Evolutionary conservation across 2,113 vertebrate genomes (phyloP).

Genomic region (Montifringilla adamsi): DNA sequence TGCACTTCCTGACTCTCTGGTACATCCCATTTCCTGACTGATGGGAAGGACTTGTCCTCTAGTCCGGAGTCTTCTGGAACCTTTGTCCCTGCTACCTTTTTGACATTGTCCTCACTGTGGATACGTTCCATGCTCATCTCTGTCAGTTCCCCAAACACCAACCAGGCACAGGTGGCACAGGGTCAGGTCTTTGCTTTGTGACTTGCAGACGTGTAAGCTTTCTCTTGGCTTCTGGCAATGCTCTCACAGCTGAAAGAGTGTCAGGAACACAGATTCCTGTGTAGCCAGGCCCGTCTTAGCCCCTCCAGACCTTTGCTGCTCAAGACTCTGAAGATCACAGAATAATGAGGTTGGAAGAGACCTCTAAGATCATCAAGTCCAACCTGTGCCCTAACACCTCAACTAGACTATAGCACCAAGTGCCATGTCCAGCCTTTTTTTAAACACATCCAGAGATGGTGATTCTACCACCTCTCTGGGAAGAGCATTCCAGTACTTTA

Average conservation of each 20-base stretch:
- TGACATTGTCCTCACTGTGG: neutral
- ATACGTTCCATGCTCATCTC: neutral
- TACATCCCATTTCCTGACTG: neutral
- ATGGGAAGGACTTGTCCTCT: neutral
- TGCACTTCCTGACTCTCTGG: neutral
- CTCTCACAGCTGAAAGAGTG: neutral
- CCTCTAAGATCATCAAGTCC: too few relatives aligned
- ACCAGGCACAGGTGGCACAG: too few relatives aligned
- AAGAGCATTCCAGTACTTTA: too few relatives aligned
- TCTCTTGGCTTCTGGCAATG: neutral
- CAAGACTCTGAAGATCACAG: neutral
- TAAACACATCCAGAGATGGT: too few relatives aligned
- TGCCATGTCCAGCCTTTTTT: too few relatives aligned
- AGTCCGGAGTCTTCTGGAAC: neutral
- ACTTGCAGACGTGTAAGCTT: neutral
- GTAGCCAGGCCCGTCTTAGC: neutral
- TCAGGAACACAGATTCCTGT: neutral
- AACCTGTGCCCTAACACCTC: too few relatives aligned
- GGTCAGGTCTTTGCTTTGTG: neutral
- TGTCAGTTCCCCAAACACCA: neutral
- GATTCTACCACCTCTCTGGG: too few relatives aligned
- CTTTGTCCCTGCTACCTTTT: neutral
- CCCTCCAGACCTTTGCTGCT: neutral
- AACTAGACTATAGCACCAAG: too few relatives aligned
- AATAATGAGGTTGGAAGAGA: too few relatives aligned